Evolutionary conservation across 2,888 invertebrate species (phyloP), one percentile per base, ranked within the genome.

Genomic region (Axea sp.): DNA sequence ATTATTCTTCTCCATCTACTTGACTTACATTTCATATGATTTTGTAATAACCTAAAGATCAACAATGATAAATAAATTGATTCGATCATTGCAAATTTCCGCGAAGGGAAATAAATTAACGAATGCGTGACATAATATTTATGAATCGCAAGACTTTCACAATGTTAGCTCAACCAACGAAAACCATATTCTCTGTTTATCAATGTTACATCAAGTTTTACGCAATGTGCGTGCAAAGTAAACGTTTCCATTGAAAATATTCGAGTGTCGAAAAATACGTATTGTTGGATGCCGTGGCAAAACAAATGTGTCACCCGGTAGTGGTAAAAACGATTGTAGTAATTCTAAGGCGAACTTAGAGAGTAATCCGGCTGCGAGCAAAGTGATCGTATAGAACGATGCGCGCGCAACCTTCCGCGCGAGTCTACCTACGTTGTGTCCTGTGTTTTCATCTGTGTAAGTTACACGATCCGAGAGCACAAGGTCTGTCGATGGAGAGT

Each of bases 331-430:
- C 59, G 65, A 71, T 57, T 71, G 65, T 65, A 65, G 69, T 75
- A 69, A 69, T 74, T 74, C 74, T 74, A 74, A 74, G 51, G 71
- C 43, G 12, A 41, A 64, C 72, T 55, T 64, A 68, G 65, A 76
- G 71, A 62, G 59, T 76, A 76, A 76, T 76, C 71, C 73, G 73
- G 57, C 60, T 69, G 53, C 60, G 65, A 39, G 45, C 57, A 30
- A 49, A 49, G 69, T 65, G 53, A 71, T 57, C 64, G 73, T 69
- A 75, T 62, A 74, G 65, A 67, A 47, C 30, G 72, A 49, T 83
- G 82, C 83, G 83, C 79, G 83, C 83, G 83, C 83, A 82, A 9
- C 62, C 62, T 57, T 74, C 69, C 55, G 64, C 60, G 45, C 69
- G 65, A 65, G 75, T 73, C 72, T 73, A 64, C 71, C 62, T 55